phyloP scores from a whole-genome alignment of 2,888 invertebrate genomes.

The Dioctria rufipes region DNA sequence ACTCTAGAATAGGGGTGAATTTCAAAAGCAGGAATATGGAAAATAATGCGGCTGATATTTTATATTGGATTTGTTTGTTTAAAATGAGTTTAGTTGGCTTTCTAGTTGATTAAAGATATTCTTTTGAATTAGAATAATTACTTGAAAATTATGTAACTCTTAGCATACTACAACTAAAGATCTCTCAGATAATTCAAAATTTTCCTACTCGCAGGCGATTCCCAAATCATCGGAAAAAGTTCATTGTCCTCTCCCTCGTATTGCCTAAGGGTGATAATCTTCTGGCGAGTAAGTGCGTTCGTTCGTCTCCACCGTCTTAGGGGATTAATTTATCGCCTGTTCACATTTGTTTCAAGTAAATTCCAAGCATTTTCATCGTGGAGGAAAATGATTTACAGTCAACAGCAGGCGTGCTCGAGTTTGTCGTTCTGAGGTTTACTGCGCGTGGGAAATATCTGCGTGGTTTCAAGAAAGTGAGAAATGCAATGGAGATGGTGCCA shows the following conservation, averaged over 20 bases:
- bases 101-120: neutral
- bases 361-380: slow-evolving; percentile 37
- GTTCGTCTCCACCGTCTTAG: slow-evolving; percentile 5
- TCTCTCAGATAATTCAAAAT: neutral
- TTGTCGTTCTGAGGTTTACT: slow-evolving; percentile 22
- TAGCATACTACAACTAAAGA: neutral
- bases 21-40: neutral
- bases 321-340: slow-evolving; percentile 50
- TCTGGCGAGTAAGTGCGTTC: neutral
- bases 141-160: neutral
- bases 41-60: neutral
- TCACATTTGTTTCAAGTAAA: slow-evolving; percentile 52
- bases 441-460: slow-evolving; percentile 43
- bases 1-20: neutral
- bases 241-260: neutral
- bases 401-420: slow-evolving; percentile 43
- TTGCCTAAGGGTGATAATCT: neutral
- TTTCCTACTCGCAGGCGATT: neutral
- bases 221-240: neutral
- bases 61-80: neutral
- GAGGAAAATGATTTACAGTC: slow-evolving; percentile 47
- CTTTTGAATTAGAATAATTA: neutral
- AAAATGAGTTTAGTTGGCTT: neutral
- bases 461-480: neutral
- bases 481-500: neutral